These are phyloP conservation scores for Digitonthophagus gazella DNA, from an alignment of 2,888 invertebrate species.

Conservation along the genomic window DNA sequence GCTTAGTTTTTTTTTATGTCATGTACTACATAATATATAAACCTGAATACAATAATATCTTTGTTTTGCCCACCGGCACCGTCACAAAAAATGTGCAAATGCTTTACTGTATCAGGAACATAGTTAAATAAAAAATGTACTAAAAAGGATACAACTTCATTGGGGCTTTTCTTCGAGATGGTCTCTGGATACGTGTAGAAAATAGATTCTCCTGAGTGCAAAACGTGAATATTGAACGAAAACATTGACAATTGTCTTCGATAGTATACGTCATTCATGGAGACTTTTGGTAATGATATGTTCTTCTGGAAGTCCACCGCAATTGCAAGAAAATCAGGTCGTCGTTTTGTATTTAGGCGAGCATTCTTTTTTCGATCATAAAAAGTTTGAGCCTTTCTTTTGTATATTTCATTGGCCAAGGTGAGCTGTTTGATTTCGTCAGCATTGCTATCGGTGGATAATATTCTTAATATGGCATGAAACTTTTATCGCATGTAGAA, in stretches of 20 bases:
- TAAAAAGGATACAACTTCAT: conserved; percentile 27
- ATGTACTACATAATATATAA: conserved; percentile 34
- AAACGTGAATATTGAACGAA: conserved; percentile 36
- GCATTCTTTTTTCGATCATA: conserved; percentile 31
- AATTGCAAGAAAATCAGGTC: conserved; percentile 30
- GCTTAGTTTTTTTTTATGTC: conserved; percentile 29
- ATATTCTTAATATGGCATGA: too few species aligned
- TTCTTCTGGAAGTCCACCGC: conserved; percentile 31
- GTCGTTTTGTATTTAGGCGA: conserved; percentile 15
- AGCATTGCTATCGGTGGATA: too few species aligned
- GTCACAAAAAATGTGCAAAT: conserved; percentile 37
- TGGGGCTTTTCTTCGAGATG: conserved; percentile 33
- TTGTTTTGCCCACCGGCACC: conserved; percentile 36
- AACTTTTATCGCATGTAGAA: too few species aligned
- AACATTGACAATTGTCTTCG: conserved; percentile 34
- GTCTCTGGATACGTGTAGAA: conserved; percentile 38
- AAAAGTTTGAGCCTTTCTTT: conserved; percentile 30
- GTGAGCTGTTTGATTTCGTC: too few species aligned
- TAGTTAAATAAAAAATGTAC: conserved; percentile 26
- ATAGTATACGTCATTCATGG: conserved; percentile 37
- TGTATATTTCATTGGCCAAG: too few species aligned
- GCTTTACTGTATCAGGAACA: conserved; percentile 22
- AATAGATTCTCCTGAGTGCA: conserved; percentile 31
- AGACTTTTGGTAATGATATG: conserved; percentile 34
- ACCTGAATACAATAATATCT: conserved; percentile 35